phyloP scores from a whole-genome alignment of 2,888 invertebrate genomes.

The Belgica antarctica region DNA sequence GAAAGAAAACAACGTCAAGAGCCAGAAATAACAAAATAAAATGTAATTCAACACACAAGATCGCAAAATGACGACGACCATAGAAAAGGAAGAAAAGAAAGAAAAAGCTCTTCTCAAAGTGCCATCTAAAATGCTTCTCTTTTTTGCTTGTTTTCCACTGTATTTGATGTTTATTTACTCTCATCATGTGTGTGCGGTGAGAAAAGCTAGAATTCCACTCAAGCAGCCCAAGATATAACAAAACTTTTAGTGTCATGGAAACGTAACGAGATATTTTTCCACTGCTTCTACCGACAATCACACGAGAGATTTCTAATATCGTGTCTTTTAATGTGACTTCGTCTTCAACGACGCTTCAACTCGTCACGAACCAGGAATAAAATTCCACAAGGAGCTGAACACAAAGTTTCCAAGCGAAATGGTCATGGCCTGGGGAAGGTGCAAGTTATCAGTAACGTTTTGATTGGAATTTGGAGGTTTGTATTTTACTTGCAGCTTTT shows the following conservation, averaged over 20 bases:
- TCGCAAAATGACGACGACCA: conserved; percentile 5
- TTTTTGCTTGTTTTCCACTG: background rate
- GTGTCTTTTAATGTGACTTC: background rate
- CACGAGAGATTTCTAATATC: background rate
- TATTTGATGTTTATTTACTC: conserved; percentile 19
- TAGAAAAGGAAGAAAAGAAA: background rate
- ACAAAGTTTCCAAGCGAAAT: background rate
- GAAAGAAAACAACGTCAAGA: background rate
- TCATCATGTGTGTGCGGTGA: conserved; percentile 14
- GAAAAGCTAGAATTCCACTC: conserved; percentile 4
- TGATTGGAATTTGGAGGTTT: too few species aligned
- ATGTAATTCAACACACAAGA: conserved; percentile 24
- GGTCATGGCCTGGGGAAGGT: background rate
- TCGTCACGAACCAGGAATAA: background rate
- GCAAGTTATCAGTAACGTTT: too few species aligned
- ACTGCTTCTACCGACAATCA: background rate
- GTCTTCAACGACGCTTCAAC: background rate
- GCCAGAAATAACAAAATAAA: background rate
- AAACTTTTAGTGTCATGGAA: conserved; percentile 16
- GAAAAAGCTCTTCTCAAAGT: background rate
- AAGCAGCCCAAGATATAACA: conserved; percentile 15
- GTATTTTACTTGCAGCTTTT: too few species aligned
- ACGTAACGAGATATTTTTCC: conserved; percentile 21
- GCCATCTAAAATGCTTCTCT: conserved; percentile 19
- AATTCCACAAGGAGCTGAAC: background rate